phyloP scores from a whole-genome alignment of 2,797 vertebrate genomes.

The Naso thynnoides region DNA sequence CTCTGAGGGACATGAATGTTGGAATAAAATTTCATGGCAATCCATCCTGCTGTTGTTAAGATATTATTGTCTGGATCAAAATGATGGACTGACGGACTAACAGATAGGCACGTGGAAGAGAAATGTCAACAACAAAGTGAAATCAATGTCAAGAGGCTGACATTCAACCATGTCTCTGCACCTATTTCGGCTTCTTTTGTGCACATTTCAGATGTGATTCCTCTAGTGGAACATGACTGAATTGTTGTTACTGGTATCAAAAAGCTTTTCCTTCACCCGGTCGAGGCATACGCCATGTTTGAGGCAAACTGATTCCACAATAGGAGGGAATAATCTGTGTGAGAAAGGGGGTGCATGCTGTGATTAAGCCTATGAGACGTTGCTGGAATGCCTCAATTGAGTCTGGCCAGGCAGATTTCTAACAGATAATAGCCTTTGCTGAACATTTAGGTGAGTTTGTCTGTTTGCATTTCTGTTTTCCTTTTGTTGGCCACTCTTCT shows the following conservation, averaged over 20 bases:
- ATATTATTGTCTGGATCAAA: background rate
- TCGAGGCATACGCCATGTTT: constrained; percentile 37
- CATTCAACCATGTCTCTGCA: background rate
- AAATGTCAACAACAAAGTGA: background rate
- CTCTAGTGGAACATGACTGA: constrained; percentile 45
- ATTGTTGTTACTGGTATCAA: constrained; percentile 72
- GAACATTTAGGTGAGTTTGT: constrained; percentile 47
- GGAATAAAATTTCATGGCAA: background rate
- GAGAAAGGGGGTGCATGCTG: constrained; percentile 24
- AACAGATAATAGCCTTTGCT: constrained; percentile 70
- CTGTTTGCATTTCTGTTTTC: constrained; percentile 36
- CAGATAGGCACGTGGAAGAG: background rate
- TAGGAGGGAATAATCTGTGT: constrained; percentile 54
- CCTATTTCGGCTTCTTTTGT: constrained; percentile 13
- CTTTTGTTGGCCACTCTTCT: constrained; percentile 41
- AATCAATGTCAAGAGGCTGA: constrained; percentile 17
- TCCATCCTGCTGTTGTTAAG: background rate
- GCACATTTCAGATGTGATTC: constrained; percentile 50
- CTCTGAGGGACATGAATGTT: background rate
- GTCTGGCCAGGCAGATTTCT: constrained; percentile 61
- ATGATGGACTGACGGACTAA: background rate
- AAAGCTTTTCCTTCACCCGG: constrained; percentile 44
- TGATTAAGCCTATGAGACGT: constrained; percentile 72
- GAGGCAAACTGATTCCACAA: constrained; percentile 71
- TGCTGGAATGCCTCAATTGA: constrained; percentile 45